Evolutionary conservation across 2,113 vertebrate species (phyloP).

Genomic region (Nothobranchius kuhntae): DNA sequence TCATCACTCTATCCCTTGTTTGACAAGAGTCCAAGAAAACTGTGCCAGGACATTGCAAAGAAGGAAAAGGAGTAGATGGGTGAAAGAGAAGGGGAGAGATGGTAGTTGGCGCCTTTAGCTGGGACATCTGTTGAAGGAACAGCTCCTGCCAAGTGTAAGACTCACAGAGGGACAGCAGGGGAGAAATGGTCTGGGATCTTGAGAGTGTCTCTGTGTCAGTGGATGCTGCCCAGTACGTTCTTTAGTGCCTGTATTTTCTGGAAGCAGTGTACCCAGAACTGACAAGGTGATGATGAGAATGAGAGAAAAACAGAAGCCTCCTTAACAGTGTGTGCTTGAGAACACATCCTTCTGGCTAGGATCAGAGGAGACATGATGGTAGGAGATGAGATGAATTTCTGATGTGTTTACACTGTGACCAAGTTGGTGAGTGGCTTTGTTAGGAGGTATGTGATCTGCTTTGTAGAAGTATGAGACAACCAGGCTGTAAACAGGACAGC

Average conservation of each 20-base stretch:
- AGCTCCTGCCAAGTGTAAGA: conserved; percentile 41
- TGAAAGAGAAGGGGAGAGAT: background rate
- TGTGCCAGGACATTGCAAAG: conserved; percentile 27
- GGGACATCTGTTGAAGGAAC: conserved; percentile 45
- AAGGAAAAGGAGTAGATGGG: conserved; percentile 17
- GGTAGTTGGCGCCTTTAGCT: conserved; percentile 33
- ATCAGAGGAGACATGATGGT: conserved; percentile 63
- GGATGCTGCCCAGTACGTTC: conserved; percentile 17
- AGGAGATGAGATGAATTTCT: conserved; percentile 47
- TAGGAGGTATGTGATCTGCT: conserved; percentile 59
- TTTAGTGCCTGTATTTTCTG: conserved; percentile 45
- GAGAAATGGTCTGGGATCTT: conserved; percentile 26
- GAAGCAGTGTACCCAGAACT: conserved; percentile 30
- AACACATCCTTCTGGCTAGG: conserved; percentile 67
- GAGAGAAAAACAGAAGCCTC: conserved; percentile 26
- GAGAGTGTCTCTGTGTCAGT: conserved; percentile 46
- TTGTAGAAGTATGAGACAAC: conserved; percentile 47
- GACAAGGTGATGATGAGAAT: conserved; percentile 33
- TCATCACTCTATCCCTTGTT: conserved; percentile 44
- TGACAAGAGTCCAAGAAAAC: conserved; percentile 20
- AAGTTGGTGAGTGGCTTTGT: conserved; percentile 35
- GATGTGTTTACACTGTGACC: conserved; percentile 67
- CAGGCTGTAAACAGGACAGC: conserved; percentile 62
- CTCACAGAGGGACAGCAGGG: conserved; percentile 16
- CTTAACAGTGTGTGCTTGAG: conserved; percentile 55